Evolutionary conservation across 2,797 vertebrate genomes (phyloP), one percentile per base, ranked within the genome.

Genomic region (Melanotaenia pygmaea): DNA sequence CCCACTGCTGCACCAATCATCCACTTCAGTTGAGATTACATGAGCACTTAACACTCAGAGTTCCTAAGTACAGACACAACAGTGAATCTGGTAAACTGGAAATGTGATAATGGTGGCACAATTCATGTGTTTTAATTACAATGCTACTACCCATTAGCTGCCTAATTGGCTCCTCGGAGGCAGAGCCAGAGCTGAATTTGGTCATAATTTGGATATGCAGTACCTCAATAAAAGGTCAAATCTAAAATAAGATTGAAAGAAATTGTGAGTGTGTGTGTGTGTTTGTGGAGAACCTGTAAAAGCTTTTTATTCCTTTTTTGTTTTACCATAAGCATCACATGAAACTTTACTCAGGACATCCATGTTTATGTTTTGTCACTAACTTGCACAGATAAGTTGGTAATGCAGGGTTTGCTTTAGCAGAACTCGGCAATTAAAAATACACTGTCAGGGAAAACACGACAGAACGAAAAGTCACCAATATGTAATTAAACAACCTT

Each of bases 11-110:
- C 59, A 75, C 35, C 67, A 62, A 70, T 79, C 73, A 79, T 62
- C 66, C 73, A 77, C 77, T 83, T 76, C 24, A 79, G 64, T 65
- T 79, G 57, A 69, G 57, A 82, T 81, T 74, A 76, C 61, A 69
- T 65, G 71, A 66, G 32, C 51, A 79, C 71, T 82, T 77, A 78
- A 74, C 62, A 57, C 10, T 45, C 11, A 12, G 65, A 54, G 35
- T 63, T 53, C 32, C 56, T 67, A 79, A 82, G 62, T 59, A 61
- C 63, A 59, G 26, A 10, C 32, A 58, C 30, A 74, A 67, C 67
- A 50, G 68, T 38, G 34, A 24, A 59, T 69, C 77, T 72, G 74
- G 59, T 58, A 18, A 70, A 62, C 47, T 64, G 66, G 50, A 64
- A 69, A 64, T 47, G 56, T 37, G 14, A 77, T 59, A 54, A 72